Evolutionary conservation across 2,888 invertebrate species (phyloP).

Genomic region (Pachymerium ferrugineum): DNA sequence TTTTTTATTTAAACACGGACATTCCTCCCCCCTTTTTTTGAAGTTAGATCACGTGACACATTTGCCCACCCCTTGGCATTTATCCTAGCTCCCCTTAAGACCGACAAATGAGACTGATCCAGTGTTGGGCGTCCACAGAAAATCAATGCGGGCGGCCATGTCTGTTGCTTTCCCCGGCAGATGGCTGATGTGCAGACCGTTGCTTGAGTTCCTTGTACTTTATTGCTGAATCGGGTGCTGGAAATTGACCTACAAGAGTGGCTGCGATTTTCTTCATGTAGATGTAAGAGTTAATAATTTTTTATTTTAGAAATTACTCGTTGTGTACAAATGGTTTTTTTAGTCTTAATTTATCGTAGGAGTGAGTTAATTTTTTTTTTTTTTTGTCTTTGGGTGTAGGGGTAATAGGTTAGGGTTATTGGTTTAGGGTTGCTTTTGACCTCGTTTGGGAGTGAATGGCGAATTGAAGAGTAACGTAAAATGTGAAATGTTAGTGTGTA

Average conservation of each 20-base stretch:
- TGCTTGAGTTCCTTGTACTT: constrained; percentile 27
- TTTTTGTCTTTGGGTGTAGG: too few relatives aligned
- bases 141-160: constrained; percentile 25
- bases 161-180: constrained; percentile 25
- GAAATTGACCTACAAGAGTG: neutral
- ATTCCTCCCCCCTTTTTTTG: neutral
- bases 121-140: constrained; percentile 16
- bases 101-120: constrained; percentile 27
- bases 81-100: constrained; percentile 23
- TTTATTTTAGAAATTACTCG: too few relatives aligned
- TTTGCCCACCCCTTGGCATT: constrained; percentile 24
- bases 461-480: too few relatives aligned
- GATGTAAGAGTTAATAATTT: neutral
- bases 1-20: neutral
- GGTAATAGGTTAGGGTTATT: too few relatives aligned
- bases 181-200: constrained; percentile 27
- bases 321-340: too few relatives aligned
- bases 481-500: neutral
- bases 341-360: neutral
- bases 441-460: too few relatives aligned
- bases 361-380: neutral
- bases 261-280: constrained; percentile 1
- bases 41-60: constrained; percentile 18
- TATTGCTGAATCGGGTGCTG: constrained; percentile 20
- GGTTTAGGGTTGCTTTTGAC: too few relatives aligned